Percentiles rank a stretch among this genome's conserved stretches.
These are phyloP conservation scores for Dysmachus trigonus DNA, from an alignment of 2,888 invertebrate genomes.

Conservation along the genomic window DNA sequence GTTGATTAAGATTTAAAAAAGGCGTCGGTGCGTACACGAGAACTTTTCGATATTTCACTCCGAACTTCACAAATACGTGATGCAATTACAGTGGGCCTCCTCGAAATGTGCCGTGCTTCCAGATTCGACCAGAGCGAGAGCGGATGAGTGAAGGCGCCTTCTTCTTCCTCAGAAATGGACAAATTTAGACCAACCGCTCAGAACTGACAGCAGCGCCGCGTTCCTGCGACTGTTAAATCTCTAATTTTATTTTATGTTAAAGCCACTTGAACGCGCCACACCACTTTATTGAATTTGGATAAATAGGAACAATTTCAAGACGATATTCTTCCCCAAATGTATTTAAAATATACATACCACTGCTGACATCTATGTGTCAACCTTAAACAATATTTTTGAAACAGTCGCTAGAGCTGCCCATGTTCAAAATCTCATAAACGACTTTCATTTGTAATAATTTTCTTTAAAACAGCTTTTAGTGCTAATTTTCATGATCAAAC, in stretches of 20 bases:
- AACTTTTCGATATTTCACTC: neutral
- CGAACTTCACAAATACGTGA: slow-evolving; percentile 39
- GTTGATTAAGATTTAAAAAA: neutral
- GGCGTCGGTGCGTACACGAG: neutral
- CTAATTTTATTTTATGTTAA: neutral
- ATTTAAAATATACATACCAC: neutral
- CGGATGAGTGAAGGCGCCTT: neutral
- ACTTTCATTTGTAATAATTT: too few species aligned
- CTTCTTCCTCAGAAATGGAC: neutral
- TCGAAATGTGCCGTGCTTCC: slow-evolving; percentile 43
- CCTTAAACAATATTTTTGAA: too few species aligned
- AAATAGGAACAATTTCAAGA: too few species aligned
- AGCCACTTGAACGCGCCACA: neutral
- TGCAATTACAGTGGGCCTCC: slow-evolving; percentile 46
- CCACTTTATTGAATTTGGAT: too few species aligned
- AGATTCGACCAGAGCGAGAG: neutral
- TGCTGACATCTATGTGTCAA: neutral
- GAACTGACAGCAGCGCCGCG: neutral
- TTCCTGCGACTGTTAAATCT: neutral
- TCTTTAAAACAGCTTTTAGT: too few species aligned
- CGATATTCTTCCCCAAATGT: too few species aligned
- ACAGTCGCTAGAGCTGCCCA: too few species aligned
- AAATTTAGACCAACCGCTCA: neutral
- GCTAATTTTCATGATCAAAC: too few species aligned
- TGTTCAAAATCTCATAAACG: too few species aligned